These are phyloP conservation scores for Drosophila kikkawai DNA, from an alignment of 1,140 invertebrate species.

Conservation along the genomic window DNA sequence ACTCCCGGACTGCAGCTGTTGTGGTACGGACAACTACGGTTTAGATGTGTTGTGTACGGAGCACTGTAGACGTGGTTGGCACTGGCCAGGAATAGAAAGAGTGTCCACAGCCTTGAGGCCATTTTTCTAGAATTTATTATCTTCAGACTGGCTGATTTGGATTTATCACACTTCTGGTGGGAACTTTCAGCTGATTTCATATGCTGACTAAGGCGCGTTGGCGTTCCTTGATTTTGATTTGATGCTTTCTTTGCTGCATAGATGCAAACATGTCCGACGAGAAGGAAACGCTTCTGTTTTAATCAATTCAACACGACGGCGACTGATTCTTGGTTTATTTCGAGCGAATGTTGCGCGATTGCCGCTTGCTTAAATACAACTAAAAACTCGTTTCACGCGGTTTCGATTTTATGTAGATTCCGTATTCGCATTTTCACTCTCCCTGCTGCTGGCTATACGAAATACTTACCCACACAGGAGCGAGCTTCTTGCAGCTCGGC, in stretches of 20 bases:
- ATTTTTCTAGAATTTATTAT: constrained; percentile 4
- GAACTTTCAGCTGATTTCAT: constrained; percentile 4
- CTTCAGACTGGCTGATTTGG: background rate
- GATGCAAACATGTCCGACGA: constrained; percentile 60
- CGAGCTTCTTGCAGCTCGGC: constrained; percentile 65
- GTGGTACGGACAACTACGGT: constrained; percentile 39
- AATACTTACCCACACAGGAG: constrained; percentile 21
- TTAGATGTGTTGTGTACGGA: constrained; percentile 8
- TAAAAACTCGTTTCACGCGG: constrained; percentile 75
- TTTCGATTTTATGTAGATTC: constrained; percentile 66
- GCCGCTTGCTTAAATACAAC: constrained; percentile 73
- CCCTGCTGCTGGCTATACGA: constrained; percentile 11
- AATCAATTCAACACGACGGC: constrained; percentile 19
- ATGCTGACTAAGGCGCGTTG: constrained; percentile 4
- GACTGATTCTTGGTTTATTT: background rate
- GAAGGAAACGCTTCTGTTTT: constrained; percentile 9
- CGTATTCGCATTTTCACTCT: constrained; percentile 56
- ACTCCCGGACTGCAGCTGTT: constrained; percentile 33
- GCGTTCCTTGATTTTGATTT: constrained; percentile 10
- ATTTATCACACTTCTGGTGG: background rate
- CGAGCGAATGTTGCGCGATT: constrained; percentile 55
- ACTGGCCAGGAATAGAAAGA: constrained; percentile 14
- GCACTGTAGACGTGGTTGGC: constrained; percentile 15
- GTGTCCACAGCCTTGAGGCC: constrained; percentile 3
- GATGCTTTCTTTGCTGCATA: constrained; percentile 26